Evolutionary conservation across 2,113 vertebrate genomes (phyloP).

Genomic region (Prunella himalayana): DNA sequence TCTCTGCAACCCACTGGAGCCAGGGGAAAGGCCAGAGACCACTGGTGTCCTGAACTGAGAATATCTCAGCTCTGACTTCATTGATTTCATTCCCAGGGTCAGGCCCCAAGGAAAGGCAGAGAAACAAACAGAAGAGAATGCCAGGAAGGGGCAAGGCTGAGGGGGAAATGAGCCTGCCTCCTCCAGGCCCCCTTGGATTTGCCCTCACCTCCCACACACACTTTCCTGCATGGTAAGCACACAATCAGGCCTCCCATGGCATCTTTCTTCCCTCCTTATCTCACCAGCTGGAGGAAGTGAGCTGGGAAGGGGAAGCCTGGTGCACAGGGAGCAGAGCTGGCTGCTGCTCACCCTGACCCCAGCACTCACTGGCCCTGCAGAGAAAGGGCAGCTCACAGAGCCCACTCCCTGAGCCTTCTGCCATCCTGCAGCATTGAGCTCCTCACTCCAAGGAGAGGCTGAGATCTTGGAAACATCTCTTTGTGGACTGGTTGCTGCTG

Average conservation of each 20-base stretch:
- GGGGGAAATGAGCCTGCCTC: constrained; percentile 32
- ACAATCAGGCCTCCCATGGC: background rate
- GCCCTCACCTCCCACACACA: background rate
- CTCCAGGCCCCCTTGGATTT: background rate
- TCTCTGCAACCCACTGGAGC: background rate
- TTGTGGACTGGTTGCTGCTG: background rate
- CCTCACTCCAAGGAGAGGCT: background rate
- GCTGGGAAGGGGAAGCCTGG: background rate
- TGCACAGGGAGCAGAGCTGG: background rate
- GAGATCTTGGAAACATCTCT: background rate
- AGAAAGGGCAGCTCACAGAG: background rate
- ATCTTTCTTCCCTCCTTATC: background rate
- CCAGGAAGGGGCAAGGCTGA: constrained; percentile 46
- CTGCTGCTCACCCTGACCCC: background rate
- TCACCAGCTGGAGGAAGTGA: background rate
- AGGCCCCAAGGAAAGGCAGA: background rate
- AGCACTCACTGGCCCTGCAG: background rate
- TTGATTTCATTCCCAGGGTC: background rate
- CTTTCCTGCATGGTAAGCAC: background rate
- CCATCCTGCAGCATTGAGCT: background rate
- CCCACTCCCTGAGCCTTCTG: background rate
- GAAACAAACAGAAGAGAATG: constrained; percentile 33
- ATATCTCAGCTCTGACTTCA: background rate
- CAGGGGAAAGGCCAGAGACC: background rate
- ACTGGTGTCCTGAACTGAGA: background rate